Evolutionary conservation across 1,140 invertebrate species (phyloP), one percentile per base, ranked within the genome.

Genomic region (Drosophila triauraria): DNA sequence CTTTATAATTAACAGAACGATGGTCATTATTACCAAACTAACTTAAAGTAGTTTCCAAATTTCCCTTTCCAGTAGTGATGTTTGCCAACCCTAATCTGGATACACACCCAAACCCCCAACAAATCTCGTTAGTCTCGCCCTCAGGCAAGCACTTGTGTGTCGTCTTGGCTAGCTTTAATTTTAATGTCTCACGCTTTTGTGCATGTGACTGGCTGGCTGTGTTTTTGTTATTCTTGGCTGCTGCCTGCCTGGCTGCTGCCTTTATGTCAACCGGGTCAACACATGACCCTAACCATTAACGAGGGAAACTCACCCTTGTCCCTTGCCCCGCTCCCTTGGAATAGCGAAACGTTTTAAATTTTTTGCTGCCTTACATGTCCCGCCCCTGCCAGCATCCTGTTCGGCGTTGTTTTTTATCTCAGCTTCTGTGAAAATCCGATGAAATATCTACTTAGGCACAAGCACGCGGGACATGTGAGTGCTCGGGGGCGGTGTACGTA

Each of bases 361-460:
- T 76, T 59, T 64, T 63, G 46, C 53, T 61, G 63, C 51, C 75
- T 67, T 65, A 62, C 61, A 35, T 60, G 53, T 56, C 59, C 67
- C 43, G 43, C 27, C 17, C 46, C 50, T 12, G 48, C 27, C 43
- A 7, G 56, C 17, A 42, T 53, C 40, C 38, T 20, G 50, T 38
- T 35, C 15, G 35, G 25, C 30, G 27, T 56, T 57, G 15, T 46
- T 68, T 80, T 80, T 85, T 77, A 74, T 74, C 80, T 69, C 69
- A 43, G 53, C 70, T 67, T 61, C 77, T 77, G 68, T 72, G 67
- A 80, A 80, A 84, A 77, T 84, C 78, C 82, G 65, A 64, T 84
- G 77, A 84, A 84, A 84, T 81, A 80, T 84, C 77, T 77, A 84
- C 82, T 85, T 84, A 85, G 59, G 78, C 82, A 74, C 59, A 80